Percentiles rank a stretch among this genome's conserved stretches.
Conservation (phyloP, 2,888 invertebrate species). For the Euzophera pinguis region DNA sequence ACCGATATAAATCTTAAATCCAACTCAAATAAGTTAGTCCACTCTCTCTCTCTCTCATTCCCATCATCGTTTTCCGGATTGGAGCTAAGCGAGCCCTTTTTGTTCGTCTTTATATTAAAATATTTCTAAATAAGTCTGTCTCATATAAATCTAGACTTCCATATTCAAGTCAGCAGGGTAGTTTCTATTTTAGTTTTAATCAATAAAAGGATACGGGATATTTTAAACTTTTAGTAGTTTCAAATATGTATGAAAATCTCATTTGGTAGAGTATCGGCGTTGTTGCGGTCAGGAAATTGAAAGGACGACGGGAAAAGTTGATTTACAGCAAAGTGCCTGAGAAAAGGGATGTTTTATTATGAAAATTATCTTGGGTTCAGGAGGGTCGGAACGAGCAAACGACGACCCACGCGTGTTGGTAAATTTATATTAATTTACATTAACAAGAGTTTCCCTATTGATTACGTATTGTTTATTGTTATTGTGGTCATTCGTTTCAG, state of each 20-base stretch:
- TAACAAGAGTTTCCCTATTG: slow-evolving; percentile 36
- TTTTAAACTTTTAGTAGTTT: slow-evolving; percentile 20
- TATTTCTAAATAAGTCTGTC: too few relatives aligned
- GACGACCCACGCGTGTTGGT: slow-evolving; percentile 36
- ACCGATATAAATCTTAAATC: too few relatives aligned
- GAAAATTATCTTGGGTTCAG: slow-evolving; percentile 62
- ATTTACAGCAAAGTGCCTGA: slow-evolving; percentile 66
- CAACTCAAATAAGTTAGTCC: too few relatives aligned
- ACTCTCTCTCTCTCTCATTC: too few relatives aligned
- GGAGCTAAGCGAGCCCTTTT: too few relatives aligned
- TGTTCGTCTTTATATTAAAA: too few relatives aligned
- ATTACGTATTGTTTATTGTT: slow-evolving; percentile 32
- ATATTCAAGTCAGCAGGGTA: too few relatives aligned
- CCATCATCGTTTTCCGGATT: too few relatives aligned
- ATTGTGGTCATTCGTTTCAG: slow-evolving; percentile 13
- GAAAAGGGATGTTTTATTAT: slow-evolving; percentile 72
- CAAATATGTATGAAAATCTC: slow-evolving; percentile 59
- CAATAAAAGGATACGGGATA: too few relatives aligned
- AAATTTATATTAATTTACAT: slow-evolving; percentile 27
- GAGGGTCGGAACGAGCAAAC: slow-evolving; percentile 35
- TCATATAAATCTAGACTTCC: too few relatives aligned
- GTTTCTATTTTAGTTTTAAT: too few relatives aligned
- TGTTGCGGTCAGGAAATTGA: slow-evolving; percentile 72
- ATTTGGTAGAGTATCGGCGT: slow-evolving; percentile 47
- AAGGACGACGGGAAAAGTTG: slow-evolving; percentile 68